Base-by-base conservation (phyloP, 2,888 invertebrate genomes). In the Drosophila siamana region DNA sequence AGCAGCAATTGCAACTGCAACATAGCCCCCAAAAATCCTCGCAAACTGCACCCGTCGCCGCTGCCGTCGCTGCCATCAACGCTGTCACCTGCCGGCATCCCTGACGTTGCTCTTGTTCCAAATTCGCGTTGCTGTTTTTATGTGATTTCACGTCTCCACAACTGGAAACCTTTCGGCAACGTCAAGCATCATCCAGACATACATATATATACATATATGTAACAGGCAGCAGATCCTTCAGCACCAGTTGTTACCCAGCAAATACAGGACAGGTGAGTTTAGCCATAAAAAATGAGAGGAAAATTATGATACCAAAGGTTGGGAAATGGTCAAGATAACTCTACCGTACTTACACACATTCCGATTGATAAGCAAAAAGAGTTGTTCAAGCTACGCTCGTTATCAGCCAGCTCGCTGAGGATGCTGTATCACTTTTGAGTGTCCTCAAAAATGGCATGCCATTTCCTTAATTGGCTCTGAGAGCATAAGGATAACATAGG, bases 81-180 rank as follows among this genome's bases (percentile, higher is more conserved):
- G 60, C 70, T 60, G 60, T 61, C 47, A 60, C 28, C 78, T 73
- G 74, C 74, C 74, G 78, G 74, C 78, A 66, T 46, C 41, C 50
- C 43, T 38, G 56, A 33, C 28, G 51, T 33, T 57, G 52, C 36
- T 52, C 55, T 71, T 74, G 47, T 64, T 59, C 3, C 64, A 63
- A 66, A 55, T 44, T 51, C 48, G 36, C 56, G 40, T 68, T 64
- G 52, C 38, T 68, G 51, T 15, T 51, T 61, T 7, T 69, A 62
- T 74, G 67, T 73, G 64, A 84, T 80, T 75, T 84, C 69, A 69
- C 75, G 55, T 74, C 78, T 60, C 65, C 69, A 80, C 72, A 86
- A 73, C 60, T 70, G 63, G 50, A 56, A 55, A 47, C 54, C 44
- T 8, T 52, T 69, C 65, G 60, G 62, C 57, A 68, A 64, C 76